Conservation (phyloP, 2,888 invertebrate species). For the Eupithecia vulgata region DNA sequence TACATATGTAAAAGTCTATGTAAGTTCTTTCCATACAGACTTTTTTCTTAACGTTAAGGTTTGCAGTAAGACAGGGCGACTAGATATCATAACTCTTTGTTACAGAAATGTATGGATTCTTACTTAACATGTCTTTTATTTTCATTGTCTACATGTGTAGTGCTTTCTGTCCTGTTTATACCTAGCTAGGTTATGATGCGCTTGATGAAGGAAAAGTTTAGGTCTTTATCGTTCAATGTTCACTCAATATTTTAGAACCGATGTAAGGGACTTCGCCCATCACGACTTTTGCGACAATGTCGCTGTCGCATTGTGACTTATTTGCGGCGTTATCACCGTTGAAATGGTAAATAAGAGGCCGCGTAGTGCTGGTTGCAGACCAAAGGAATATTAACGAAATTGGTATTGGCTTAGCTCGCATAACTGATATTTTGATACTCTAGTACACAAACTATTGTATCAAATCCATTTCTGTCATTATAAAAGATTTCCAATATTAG, state of each 20-base stretch:
- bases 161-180: conserved; percentile 1
- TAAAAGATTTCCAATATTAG: too few relatives aligned
- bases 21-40: not conserved
- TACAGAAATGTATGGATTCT: not conserved
- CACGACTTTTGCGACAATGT: not conserved
- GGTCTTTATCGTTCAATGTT: not conserved
- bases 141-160: not conserved
- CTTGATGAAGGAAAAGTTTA: not conserved
- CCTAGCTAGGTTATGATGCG: not conserved
- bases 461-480: too few relatives aligned
- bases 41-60: not conserved
- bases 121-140: not conserved
- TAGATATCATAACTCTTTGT: not conserved
- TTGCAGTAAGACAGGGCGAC: not conserved
- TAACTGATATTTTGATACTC: not conserved
- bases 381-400: not conserved
- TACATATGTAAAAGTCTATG: not conserved
- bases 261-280: not conserved
- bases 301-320: not conserved
- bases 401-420: not conserved
- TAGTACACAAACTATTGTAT: too few relatives aligned
- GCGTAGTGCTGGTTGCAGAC: not conserved
- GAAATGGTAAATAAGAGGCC: not conserved
- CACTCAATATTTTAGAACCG: not conserved
- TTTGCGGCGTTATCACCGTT: not conserved